Percentiles rank a stretch among this genome's conserved stretches.
Evolutionary conservation across 2,888 invertebrate species (phyloP).

Genomic region (Malacosoma neustria): DNA sequence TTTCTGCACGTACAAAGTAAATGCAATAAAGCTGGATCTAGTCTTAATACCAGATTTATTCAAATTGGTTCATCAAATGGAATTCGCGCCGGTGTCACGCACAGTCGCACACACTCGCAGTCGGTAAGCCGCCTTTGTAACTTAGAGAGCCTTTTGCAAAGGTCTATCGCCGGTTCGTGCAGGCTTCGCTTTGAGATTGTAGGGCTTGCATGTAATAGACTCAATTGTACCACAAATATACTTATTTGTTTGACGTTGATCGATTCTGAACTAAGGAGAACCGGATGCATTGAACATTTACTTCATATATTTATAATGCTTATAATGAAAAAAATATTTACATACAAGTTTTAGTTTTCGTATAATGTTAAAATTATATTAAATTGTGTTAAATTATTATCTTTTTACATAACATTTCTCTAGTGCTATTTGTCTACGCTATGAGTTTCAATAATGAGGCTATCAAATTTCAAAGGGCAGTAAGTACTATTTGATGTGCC

Average conservation of each 20-base stretch:
- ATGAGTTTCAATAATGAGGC: no score
- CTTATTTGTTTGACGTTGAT: slow-evolving; percentile 64
- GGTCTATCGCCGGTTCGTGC: slow-evolving; percentile 24
- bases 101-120: slow-evolving; percentile 10
- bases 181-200: slow-evolving; percentile 62
- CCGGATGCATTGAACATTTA: not conserved
- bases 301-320: no score
- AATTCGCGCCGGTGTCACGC: slow-evolving; percentile 9
- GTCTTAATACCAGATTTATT: slow-evolving; percentile 5
- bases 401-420: no score
- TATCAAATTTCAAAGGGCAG: no score
- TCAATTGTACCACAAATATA: slow-evolving; percentile 52
- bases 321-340: no score
- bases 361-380: no score
- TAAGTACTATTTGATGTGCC: no score
- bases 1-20: not conserved
- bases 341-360: no score
- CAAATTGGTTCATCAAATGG: slow-evolving; percentile 24
- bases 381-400: no score
- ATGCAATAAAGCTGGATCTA: not conserved
- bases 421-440: no score
- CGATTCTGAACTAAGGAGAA: slow-evolving; percentile 29
- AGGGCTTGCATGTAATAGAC: slow-evolving; percentile 49
- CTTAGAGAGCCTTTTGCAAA: slow-evolving; percentile 35
- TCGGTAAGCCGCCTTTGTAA: slow-evolving; percentile 39